phyloP scores from a whole-genome alignment of 2,113 vertebrate species.

The Ictalurus furcatus region DNA sequence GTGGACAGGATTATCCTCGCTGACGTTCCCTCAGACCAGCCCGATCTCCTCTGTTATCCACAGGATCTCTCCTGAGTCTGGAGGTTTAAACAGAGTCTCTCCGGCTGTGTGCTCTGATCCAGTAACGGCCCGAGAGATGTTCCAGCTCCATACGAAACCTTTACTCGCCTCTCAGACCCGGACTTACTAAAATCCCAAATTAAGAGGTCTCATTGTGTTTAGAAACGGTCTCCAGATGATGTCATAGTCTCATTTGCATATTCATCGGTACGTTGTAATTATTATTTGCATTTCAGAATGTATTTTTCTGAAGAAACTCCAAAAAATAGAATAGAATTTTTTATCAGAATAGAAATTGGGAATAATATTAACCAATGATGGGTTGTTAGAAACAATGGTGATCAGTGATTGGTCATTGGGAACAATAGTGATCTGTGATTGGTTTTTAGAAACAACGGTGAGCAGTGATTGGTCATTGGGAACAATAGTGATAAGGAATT shows the following conservation, averaged over 20 bases:
- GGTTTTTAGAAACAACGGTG: too few relatives aligned
- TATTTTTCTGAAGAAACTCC: too few relatives aligned
- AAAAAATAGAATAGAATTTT: too few relatives aligned
- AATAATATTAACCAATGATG: too few relatives aligned
- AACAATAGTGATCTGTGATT: too few relatives aligned
- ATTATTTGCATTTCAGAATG: too few relatives aligned
- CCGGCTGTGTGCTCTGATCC: neutral
- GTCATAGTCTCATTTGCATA: neutral
- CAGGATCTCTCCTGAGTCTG: slow-evolving; percentile 2
- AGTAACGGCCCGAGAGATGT: neutral
- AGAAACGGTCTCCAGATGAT: neutral
- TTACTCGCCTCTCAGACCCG: neutral
- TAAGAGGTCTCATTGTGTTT: neutral
- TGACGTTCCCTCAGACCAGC: slow-evolving; percentile 7
- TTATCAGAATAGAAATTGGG: too few relatives aligned
- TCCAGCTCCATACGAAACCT: neutral
- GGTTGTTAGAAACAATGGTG: too few relatives aligned
- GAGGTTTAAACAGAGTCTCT: slow-evolving; percentile 28
- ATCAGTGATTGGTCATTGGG: too few relatives aligned
- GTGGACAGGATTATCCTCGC: slow-evolving; percentile 4
- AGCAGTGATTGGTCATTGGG: too few relatives aligned
- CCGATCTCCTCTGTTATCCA: slow-evolving; percentile 20
- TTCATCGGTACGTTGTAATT: neutral
- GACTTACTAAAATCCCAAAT: neutral
- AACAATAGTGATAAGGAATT: too few relatives aligned